Conservation (phyloP, 2,888 invertebrate species). For the Fragum fragum region DNA sequence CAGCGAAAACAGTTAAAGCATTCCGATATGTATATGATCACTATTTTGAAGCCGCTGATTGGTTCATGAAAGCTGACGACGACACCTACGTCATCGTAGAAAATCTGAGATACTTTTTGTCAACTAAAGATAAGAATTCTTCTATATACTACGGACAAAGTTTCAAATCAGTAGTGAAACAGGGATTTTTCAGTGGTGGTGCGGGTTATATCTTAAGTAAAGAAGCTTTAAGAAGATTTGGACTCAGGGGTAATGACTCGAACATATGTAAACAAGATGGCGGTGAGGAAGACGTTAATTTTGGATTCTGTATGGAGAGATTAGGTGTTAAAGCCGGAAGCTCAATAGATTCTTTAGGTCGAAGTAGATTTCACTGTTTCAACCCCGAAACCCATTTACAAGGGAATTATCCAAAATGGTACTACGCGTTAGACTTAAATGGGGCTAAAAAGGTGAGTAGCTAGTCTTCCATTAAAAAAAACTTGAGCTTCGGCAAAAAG, state of each 20-base stretch:
- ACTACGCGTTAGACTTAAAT: slow-evolving; percentile 79
- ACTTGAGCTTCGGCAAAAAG: too few relatives aligned
- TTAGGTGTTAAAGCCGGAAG: slow-evolving; percentile 81
- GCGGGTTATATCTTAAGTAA: slow-evolving; percentile 96
- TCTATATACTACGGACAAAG: slow-evolving; percentile 92
- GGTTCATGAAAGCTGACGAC: too few relatives aligned
- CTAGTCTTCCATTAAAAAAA: too few relatives aligned
- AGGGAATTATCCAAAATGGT: slow-evolving; percentile 83
- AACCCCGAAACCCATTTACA: slow-evolving; percentile 77
- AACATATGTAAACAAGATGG: slow-evolving; percentile 69
- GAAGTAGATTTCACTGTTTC: slow-evolving; percentile 84
- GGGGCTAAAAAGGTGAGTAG: slow-evolving; percentile 81
- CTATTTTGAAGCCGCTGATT: slow-evolving; percentile 90
- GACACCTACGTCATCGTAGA: too few relatives aligned
- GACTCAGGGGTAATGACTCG: slow-evolving; percentile 88
- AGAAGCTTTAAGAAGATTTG: slow-evolving; percentile 92
- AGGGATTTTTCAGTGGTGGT: slow-evolving; percentile 88
- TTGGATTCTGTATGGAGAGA: slow-evolving; percentile 81
- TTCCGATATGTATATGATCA: slow-evolving; percentile 95
- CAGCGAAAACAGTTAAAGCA: slow-evolving; percentile 98
- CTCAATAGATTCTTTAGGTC: slow-evolving; percentile 78
- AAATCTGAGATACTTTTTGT: slow-evolving; percentile 88
- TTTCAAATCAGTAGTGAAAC: slow-evolving; percentile 71
- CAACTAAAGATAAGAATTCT: slow-evolving; percentile 91
- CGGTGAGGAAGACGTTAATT: slow-evolving; percentile 83